Base-by-base conservation (phyloP, 1,140 invertebrate genomes). In the Aethina tumida region DNA sequence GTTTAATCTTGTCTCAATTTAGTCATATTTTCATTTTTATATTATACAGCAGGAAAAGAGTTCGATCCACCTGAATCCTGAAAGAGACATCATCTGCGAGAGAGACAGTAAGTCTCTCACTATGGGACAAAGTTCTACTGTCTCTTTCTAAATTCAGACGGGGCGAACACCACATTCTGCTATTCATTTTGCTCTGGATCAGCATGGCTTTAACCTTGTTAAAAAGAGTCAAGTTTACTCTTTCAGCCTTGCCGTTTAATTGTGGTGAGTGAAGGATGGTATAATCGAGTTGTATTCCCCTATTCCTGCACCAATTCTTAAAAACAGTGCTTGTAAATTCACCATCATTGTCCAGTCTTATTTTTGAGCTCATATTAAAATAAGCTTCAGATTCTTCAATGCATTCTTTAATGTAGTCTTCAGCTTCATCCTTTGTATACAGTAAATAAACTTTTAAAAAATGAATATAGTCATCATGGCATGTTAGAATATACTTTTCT, bases 401-500 rank as follows among this genome's bases (percentile, higher is more conserved):
- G 19, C 22, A 39, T 31, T 37, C 12, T 27, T 42, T 28, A 3
- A 45, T 4, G 13, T 26, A 35, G 10, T 34, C 17, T 2, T 3
- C 2, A n/a, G n/a, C 32, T 39, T 43, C 36, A 33, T 22, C 18
- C 43, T 60, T 58, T 13, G 32, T 33, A 41, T 50, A 42, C 12
- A 58, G 55, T 6, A 62, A 36, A 37, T 56, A 60, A 9, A 60
- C 47, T 19, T 47, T 35, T 8, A 27, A 35, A 37, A 52, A 60
- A 40, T 55, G 49, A 12, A 52, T 55, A 33, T 37, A 63, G 43
- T 63, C 59, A 50, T 64, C 61, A 21, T 57, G 47, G 25, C 59
- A 54, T 16, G 56, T 52, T 7, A 62, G 26, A 43, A 61, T 51
- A 43, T 62, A 63, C 13, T 35, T 49, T 17, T 48, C 42, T 9